A percentile compares a stretch with the other conserved stretches of the same genome.
Evolutionary conservation across 2,888 invertebrate genomes (phyloP).

Genomic region (Macrophya annulata): DNA sequence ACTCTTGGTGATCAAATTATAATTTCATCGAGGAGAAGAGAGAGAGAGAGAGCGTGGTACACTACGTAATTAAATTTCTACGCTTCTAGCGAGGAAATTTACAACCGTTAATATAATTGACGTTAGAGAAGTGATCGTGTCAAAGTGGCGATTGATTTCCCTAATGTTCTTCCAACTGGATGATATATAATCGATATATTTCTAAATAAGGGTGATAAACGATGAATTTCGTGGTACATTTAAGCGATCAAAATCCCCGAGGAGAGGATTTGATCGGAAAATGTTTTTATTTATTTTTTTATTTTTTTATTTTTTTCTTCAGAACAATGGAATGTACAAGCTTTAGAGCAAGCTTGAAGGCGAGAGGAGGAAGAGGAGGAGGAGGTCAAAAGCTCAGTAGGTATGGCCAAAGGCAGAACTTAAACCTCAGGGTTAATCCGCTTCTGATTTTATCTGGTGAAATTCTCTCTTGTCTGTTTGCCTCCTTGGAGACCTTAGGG

Average conservation of each 20-base stretch:
- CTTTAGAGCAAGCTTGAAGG: neutral
- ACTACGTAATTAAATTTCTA: conserved; percentile 29
- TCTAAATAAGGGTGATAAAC: neutral
- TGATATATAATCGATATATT: neutral
- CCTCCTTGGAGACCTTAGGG: conserved; percentile 32
- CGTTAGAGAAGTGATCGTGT: neutral
- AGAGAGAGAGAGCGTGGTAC: neutral
- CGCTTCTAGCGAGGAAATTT: conserved; percentile 1
- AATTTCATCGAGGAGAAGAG: conserved; percentile 14
- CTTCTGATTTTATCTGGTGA: conserved; percentile 46
- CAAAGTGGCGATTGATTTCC: neutral
- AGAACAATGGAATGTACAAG: neutral
- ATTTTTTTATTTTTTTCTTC: no score
- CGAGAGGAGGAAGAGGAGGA: neutral
- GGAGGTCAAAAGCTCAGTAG: neutral
- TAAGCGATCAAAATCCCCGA: neutral
- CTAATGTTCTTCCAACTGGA: neutral
- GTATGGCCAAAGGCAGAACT: conserved; percentile 49
- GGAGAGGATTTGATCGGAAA: neutral
- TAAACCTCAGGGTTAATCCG: conserved; percentile 56
- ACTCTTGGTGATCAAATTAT: conserved; percentile 22
- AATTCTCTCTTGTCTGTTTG: conserved; percentile 38
- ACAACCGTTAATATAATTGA: conserved; percentile 1
- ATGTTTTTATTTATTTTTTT: no score
- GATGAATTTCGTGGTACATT: neutral